Conservation (phyloP, 2,888 invertebrate species). For the Hirtodrosophila alboralis region DNA sequence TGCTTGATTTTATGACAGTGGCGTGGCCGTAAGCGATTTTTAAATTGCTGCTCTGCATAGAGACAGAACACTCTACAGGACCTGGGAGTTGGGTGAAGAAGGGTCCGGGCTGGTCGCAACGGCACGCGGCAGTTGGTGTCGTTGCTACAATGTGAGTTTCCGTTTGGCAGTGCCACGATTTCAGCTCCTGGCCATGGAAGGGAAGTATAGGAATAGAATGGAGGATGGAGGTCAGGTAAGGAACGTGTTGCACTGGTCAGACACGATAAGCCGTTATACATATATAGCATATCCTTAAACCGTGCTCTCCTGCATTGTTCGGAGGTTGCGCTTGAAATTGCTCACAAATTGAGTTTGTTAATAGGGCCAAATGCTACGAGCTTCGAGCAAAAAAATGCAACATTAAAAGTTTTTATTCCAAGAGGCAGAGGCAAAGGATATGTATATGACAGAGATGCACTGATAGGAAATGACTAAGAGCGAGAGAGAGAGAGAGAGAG, state of each 20-base stretch:
- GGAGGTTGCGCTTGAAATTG: conserved; percentile 48
- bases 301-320: conserved; percentile 39
- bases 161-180: conserved; percentile 11
- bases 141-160: conserved; percentile 27
- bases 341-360: conserved; percentile 69
- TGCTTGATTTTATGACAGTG: conserved; percentile 71
- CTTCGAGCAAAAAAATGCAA: conserved; percentile 41
- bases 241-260: conserved; percentile 69
- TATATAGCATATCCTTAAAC: conserved; percentile 61
- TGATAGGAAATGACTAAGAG: neutral
- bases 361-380: conserved; percentile 55
- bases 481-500: neutral
- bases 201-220: neutral
- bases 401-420: conserved; percentile 42
- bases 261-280: conserved; percentile 58
- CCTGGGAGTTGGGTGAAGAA: conserved; percentile 7
- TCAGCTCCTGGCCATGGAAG: conserved; percentile 5
- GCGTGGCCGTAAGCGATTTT: conserved; percentile 72
- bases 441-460: too few species aligned
- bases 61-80: conserved; percentile 6
- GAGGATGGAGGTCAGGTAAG: neutral
- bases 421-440: neutral
- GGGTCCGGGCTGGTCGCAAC: conserved; percentile 1
- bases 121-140: conserved; percentile 17
- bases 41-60: conserved; percentile 69